Evolutionary conservation across 2,113 vertebrate genomes (phyloP).

Genomic region (Otis tarda): DNA sequence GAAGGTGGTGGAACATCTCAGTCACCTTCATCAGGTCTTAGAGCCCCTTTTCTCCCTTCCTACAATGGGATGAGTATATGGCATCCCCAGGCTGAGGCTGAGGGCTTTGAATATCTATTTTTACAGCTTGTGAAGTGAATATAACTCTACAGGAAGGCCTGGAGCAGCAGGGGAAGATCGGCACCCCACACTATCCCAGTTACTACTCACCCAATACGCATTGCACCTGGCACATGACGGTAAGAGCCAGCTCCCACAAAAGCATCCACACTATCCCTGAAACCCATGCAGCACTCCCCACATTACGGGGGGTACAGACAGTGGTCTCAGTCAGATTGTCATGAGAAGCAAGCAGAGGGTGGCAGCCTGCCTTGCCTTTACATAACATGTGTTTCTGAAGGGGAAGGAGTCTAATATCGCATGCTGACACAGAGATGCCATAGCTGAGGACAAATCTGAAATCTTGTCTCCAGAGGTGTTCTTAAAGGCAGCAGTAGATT

Average conservation of each 20-base stretch:
- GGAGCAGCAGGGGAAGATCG: slow-evolving; percentile 81
- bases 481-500: neutral
- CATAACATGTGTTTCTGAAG: neutral
- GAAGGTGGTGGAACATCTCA: neutral
- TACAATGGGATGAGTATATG: neutral
- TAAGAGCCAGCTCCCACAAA: slow-evolving; percentile 64
- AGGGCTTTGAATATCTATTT: neutral
- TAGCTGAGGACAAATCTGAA: neutral
- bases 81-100: neutral
- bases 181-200: slow-evolving; percentile 90
- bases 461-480: neutral
- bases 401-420: neutral
- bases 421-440: neutral
- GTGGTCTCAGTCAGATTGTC: neutral
- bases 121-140: slow-evolving; percentile 80
- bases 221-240: slow-evolving; percentile 90
- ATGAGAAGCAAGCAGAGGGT: neutral
- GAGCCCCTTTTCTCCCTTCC: neutral
- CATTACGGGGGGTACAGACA: accelerated
- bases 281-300: neutral
- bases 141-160: slow-evolving; percentile 73
- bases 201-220: slow-evolving; percentile 90
- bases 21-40: neutral
- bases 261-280: neutral
- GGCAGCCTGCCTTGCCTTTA: neutral